Conservation (phyloP, 2,888 invertebrate genomes). For the Plagodis dolabraria region DNA sequence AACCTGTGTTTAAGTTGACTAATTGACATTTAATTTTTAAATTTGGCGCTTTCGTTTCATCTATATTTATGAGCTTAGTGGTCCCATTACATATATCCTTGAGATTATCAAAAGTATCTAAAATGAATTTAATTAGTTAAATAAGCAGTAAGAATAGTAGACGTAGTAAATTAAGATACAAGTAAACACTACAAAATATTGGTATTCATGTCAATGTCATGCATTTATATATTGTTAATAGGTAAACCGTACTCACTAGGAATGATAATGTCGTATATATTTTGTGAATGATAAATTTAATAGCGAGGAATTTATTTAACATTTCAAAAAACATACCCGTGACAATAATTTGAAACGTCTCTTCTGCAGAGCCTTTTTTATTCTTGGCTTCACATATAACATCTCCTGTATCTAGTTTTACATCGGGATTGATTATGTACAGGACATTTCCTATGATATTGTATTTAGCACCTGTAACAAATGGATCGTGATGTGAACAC, state of each 20-base stretch:
- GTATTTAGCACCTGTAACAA: slow-evolving; percentile 34
- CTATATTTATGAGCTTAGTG: slow-evolving; percentile 3
- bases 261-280: no score
- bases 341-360: slow-evolving; percentile 18
- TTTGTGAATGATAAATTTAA: no score
- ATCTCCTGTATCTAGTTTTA: slow-evolving; percentile 19
- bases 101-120: slow-evolving; percentile 8
- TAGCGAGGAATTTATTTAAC: no score
- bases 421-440: slow-evolving; percentile 32
- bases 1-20: slow-evolving; percentile 5
- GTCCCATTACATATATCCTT: neutral
- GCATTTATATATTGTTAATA: no score
- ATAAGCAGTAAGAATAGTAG: neutral
- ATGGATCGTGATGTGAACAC: no score
- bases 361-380: slow-evolving; percentile 23
- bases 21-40: slow-evolving; percentile 27
- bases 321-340: slow-evolving; percentile 20
- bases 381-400: slow-evolving; percentile 39
- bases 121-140: neutral
- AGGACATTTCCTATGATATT: slow-evolving; percentile 23
- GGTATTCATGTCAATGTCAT: no score
- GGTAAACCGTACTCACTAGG: no score
- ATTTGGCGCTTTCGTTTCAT: slow-evolving; percentile 13
- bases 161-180: neutral
- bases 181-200: neutral